Base-by-base conservation (phyloP, 2,888 invertebrate species). In the Drepana falcataria region DNA sequence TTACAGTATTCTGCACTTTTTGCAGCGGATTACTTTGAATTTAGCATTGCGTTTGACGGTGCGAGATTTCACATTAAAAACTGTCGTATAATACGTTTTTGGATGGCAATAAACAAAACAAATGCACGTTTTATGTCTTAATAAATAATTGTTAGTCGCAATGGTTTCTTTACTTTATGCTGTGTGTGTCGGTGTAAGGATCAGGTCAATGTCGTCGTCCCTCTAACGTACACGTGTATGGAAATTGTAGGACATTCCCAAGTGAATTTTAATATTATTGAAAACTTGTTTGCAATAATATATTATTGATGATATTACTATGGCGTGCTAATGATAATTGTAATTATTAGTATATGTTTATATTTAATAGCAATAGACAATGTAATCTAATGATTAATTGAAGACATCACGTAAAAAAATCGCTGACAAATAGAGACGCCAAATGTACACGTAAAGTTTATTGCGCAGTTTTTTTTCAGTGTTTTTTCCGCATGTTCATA, bases 1-100 rank as follows among this genome's bases (percentile, higher is more conserved):
- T 85, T 74, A 77, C 77, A 67, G 81, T 85, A 81, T 74, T 82
- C 79, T 89, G 90, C 90, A 90, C 74, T 87, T 87, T 88, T 88
- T 87, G 86, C 87, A 86, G 68, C 70, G 68, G 73, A 68, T 77
- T 84, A 84, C 81, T 77, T 73, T 78, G 81, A 83, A 84, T 77
- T 73, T 68, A 63, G 67, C 65, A 64, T 63, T 61, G 67, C 72
- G 61, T 78, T 77, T 79, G 77, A 68, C 81, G 77, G 81, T 81
- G 82, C 76, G 75, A 81, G 82, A 81, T 79, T 78, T 80, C 79
- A 71, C 83, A 79, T 82, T 81, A 78, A 84, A 80, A 75, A 79
- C 44, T 81, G 81, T 81, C 79, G 78, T 71, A 64, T 72, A 63
- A 75, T 79, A 81, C 79, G 70, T 79, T 72, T 82, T 81, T 73